A percentile compares a stretch with the other conserved stretches of the same genome.
phyloP scores from a whole-genome alignment of 2,113 vertebrate genomes.

The Muscicapa adusta region DNA sequence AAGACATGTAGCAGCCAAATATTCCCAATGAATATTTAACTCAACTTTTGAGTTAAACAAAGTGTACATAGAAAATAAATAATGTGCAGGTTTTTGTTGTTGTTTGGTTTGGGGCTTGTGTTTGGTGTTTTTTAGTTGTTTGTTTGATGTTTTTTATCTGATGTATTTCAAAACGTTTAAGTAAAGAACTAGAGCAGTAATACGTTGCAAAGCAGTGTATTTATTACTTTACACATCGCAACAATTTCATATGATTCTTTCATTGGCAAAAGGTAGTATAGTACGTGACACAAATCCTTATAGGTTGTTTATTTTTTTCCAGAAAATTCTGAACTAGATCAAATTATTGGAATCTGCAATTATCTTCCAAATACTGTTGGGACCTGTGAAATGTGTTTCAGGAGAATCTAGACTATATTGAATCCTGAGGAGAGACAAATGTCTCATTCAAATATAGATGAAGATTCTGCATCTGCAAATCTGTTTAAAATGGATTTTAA shows the following conservation, averaged over 20 bases:
- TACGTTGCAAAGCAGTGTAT: neutral
- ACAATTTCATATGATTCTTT: neutral
- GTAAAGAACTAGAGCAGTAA: neutral
- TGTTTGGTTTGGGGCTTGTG: neutral
- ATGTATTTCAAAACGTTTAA: neutral
- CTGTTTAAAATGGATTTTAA: neutral
- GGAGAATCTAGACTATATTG: neutral
- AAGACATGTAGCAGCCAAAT: neutral
- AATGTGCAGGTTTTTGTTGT: rapidly evolving
- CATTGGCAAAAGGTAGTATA: neutral
- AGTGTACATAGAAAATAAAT: neutral
- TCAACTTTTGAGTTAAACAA: neutral
- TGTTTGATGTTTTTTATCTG: neutral
- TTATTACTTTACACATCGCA: neutral
- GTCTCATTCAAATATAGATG: neutral
- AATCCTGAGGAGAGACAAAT: neutral
- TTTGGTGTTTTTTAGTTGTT: neutral
- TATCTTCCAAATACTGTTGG: neutral
- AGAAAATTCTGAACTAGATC: neutral
- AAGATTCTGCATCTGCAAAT: neutral
- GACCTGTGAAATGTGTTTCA: neutral
- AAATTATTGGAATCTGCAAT: neutral
- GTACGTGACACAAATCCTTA: neutral
- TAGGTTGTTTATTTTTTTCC: neutral
- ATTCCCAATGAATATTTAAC: neutral